Conservation (phyloP, 2,113 vertebrate species). For the Gracilinanus agilis region DNA sequence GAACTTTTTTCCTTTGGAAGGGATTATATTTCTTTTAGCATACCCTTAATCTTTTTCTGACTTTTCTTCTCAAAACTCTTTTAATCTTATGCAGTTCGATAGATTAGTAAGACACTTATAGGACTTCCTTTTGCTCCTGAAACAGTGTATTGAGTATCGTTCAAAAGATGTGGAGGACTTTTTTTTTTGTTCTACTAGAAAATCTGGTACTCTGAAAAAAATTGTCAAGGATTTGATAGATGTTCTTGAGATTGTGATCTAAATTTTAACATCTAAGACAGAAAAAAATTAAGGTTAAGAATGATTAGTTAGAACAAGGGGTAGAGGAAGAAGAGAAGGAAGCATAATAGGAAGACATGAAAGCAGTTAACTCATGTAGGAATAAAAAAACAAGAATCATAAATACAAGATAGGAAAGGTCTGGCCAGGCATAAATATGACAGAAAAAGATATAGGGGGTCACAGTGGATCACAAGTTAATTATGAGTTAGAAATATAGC, state of each 20-base stretch:
- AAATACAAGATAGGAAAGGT: conserved; percentile 42
- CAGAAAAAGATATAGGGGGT: conserved; percentile 28
- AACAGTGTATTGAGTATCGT: conserved; percentile 6
- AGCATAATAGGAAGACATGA: neutral
- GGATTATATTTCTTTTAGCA: conserved; percentile 32
- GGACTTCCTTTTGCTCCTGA: neutral
- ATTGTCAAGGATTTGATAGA: conserved; percentile 1
- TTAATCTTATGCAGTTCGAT: conserved; percentile 31
- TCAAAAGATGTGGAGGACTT: conserved; percentile 20
- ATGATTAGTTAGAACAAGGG: conserved; percentile 2
- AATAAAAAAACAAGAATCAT: neutral
- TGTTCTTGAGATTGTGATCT: conserved; percentile 12
- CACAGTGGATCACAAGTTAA: conserved; percentile 34
- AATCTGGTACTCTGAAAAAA: conserved; percentile 40
- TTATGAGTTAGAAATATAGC: conserved; percentile 41
- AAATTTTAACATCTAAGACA: conserved; percentile 42
- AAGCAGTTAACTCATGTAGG: neutral
- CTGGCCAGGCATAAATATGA: conserved; percentile 32
- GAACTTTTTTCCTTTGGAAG: conserved; percentile 30
- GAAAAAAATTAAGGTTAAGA: conserved; percentile 3
- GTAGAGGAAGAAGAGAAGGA: neutral
- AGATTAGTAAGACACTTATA: neutral
- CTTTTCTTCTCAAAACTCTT: conserved; percentile 9
- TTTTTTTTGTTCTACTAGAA: neutral
- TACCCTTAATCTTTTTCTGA: neutral